phyloP scores from a whole-genome alignment of 2,888 invertebrate genomes.

The Junonia oenone region DNA sequence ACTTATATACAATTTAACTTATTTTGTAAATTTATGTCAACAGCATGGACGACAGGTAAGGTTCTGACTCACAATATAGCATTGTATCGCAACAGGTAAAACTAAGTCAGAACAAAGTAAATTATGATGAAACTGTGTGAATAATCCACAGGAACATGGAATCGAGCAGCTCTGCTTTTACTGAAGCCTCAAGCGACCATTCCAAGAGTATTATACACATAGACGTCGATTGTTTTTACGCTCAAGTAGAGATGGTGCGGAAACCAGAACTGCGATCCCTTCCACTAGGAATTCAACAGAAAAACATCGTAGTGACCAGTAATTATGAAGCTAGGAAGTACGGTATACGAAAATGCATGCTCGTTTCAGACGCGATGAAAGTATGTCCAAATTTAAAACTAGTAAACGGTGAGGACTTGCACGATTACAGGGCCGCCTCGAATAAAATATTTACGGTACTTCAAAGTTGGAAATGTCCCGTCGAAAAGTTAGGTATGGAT shows the following conservation, averaged over 20 bases:
- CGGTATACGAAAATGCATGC: slow-evolving; percentile 89
- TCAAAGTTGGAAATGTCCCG: slow-evolving; percentile 84
- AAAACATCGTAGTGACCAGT: slow-evolving; percentile 90
- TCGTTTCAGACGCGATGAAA: slow-evolving; percentile 85
- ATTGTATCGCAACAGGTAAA: slow-evolving; percentile 64
- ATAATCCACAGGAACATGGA: slow-evolving; percentile 70
- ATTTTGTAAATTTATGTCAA: slow-evolving; percentile 55
- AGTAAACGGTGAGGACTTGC: slow-evolving; percentile 90
- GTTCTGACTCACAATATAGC: slow-evolving; percentile 42
- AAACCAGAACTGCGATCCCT: slow-evolving; percentile 83
- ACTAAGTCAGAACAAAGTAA: slow-evolving; percentile 63
- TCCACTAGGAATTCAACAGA: slow-evolving; percentile 91
- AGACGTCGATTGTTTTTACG: slow-evolving; percentile 92
- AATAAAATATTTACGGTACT: slow-evolving; percentile 86
- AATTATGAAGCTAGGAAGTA: slow-evolving; percentile 89
- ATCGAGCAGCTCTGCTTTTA: slow-evolving; percentile 63
- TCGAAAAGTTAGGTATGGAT: slow-evolving; percentile 91
- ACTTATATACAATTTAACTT: slow-evolving; percentile 51
- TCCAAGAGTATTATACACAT: slow-evolving; percentile 87
- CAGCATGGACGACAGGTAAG: slow-evolving; percentile 69
- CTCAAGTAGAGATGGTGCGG: slow-evolving; percentile 90
- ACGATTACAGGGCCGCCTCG: slow-evolving; percentile 88
- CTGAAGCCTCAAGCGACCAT: slow-evolving; percentile 72
- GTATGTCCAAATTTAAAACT: slow-evolving; percentile 87
- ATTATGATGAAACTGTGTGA: slow-evolving; percentile 54